phyloP scores from a whole-genome alignment of 2,888 invertebrate species.

The Lepidocyrtinus sp. region DNA sequence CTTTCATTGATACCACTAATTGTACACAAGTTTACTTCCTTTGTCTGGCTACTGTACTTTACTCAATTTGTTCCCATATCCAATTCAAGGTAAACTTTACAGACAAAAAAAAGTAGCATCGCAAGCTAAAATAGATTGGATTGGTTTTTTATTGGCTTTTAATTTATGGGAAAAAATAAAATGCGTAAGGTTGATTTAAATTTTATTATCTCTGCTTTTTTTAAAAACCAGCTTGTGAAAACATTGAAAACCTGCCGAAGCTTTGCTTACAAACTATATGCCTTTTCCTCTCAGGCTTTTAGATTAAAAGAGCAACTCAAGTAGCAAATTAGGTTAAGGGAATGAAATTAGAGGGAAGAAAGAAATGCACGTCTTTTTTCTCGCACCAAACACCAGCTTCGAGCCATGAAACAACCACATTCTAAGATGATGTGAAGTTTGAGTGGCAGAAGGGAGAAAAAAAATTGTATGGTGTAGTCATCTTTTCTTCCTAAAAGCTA shows the following conservation, averaged over 20 bases:
- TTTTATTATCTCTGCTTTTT: too few relatives aligned
- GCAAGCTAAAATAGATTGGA: too few relatives aligned
- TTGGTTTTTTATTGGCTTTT: neutral
- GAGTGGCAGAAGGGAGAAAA: neutral
- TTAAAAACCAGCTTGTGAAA: too few relatives aligned
- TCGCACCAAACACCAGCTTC: neutral
- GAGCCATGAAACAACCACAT: neutral
- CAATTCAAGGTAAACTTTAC: too few relatives aligned
- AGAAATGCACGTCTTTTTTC: neutral
- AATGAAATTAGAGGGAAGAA: slow-evolving; percentile 46
- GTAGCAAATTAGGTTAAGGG: slow-evolving; percentile 57
- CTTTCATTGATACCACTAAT: neutral
- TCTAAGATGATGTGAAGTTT: too few relatives aligned
- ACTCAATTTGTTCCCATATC: too few relatives aligned
- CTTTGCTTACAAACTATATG: neutral
- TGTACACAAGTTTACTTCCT: neutral
- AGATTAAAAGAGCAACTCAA: slow-evolving; percentile 56
- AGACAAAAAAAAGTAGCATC: too few relatives aligned
- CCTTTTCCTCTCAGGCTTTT: neutral
- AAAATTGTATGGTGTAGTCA: neutral
- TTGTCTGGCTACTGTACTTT: neutral
- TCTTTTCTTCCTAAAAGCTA: neutral
- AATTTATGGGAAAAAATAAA: too few relatives aligned
- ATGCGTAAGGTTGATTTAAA: neutral
- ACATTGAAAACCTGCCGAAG: too few relatives aligned